phyloP scores from a whole-genome alignment of 37 sponge, comb jelly and placozoan species.

The Ianthella basta region DNA sequence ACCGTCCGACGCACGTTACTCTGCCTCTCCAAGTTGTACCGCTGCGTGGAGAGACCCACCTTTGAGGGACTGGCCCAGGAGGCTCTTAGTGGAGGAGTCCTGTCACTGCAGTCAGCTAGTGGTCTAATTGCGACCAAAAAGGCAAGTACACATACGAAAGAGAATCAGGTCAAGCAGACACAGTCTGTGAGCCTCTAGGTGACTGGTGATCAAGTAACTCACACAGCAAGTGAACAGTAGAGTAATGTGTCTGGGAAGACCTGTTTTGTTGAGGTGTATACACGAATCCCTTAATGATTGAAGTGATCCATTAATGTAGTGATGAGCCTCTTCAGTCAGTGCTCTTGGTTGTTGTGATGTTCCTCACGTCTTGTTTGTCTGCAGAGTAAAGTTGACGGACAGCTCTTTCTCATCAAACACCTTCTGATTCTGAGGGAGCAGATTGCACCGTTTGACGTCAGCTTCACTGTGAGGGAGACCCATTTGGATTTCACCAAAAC shows the following conservation, averaged over 20 bases:
- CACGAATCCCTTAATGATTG: too few species aligned
- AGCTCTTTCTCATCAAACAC: slow-evolving; percentile 97
- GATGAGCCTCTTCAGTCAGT: too few species aligned
- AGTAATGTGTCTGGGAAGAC: too few species aligned
- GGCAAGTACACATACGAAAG: slow-evolving; percentile 21
- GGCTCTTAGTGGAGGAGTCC: slow-evolving; percentile 84
- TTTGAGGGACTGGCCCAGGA: slow-evolving; percentile 98
- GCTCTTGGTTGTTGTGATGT: too few species aligned
- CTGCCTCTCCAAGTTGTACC: slow-evolving; percentile 96
- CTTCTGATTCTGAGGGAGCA: slow-evolving; percentile 96
- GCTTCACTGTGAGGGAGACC: slow-evolving; percentile 90
- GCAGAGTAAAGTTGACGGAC: slow-evolving; percentile 74
- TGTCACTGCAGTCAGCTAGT: slow-evolving; percentile 83
- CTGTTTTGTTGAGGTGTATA: too few species aligned
- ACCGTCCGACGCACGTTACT: slow-evolving; percentile 93
- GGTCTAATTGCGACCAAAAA: slow-evolving; percentile 72
- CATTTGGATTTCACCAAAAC: slow-evolving; percentile 91
- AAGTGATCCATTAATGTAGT: too few species aligned
- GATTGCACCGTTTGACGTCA: slow-evolving; percentile 95
- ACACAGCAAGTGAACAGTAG: too few species aligned
- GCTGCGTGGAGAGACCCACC: slow-evolving; percentile 88
- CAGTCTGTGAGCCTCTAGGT: too few species aligned
- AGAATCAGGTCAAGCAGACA: too few species aligned
- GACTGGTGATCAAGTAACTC: too few species aligned
- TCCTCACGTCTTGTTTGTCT: not conserved